Evolutionary conservation across 1,140 invertebrate genomes (phyloP).

Genomic region (Lamellibrachia luymesi): DNA sequence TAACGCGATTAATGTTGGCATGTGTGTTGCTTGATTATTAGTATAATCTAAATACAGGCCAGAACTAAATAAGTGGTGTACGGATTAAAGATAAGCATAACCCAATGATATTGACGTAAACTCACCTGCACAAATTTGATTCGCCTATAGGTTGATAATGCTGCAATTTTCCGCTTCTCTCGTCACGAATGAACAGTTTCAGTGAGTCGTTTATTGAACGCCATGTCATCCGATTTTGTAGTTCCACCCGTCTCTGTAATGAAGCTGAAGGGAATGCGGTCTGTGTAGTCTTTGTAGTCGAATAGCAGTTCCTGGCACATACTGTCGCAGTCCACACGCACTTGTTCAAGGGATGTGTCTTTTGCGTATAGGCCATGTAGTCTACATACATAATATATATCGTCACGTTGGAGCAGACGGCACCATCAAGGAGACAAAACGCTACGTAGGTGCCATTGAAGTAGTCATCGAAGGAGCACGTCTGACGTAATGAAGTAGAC

Average conservation of each 20-base stretch:
- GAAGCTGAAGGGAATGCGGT: not conserved
- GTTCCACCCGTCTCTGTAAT: not conserved
- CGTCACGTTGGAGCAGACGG: not conserved
- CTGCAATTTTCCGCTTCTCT: not conserved
- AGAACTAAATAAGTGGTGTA: not conserved
- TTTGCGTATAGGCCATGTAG: not conserved
- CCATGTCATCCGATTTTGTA: not conserved
- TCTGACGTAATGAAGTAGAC: not conserved
- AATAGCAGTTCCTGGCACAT: not conserved
- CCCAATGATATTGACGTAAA: not conserved
- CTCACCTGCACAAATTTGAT: not conserved
- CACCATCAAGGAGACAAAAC: not conserved
- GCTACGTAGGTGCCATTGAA: not conserved
- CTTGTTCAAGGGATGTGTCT: not conserved
- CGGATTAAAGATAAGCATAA: not conserved
- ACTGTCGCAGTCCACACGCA: not conserved
- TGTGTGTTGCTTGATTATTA: too few species aligned
- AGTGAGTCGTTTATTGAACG: not conserved
- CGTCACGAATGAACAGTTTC: not conserved
- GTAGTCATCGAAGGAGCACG: not conserved
- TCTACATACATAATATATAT: not conserved
- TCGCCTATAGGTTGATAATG: not conserved
- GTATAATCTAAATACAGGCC: not conserved
- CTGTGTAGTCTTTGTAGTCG: not conserved
- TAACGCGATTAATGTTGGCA: too few species aligned